phyloP scores from a whole-genome alignment of 2,888 invertebrate species.

The Caradrina kadenii region DNA sequence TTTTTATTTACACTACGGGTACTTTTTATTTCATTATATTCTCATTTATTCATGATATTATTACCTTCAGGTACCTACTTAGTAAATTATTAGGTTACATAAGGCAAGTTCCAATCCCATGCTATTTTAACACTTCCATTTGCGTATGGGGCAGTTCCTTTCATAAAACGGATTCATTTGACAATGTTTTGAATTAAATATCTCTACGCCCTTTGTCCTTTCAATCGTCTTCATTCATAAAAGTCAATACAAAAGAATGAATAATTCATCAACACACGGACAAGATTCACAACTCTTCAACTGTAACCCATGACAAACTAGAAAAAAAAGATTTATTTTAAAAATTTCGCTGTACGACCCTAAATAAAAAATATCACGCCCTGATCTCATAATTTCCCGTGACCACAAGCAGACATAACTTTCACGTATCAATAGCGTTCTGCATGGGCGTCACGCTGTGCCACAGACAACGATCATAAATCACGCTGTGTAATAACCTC shows the following conservation, averaged over 20 bases:
- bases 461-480: slow-evolving; percentile 70
- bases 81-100: too few species aligned
- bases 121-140: too few species aligned
- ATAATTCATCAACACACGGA: slow-evolving; percentile 21
- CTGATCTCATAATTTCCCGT: slow-evolving; percentile 29
- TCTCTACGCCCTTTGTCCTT: not conserved
- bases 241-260: slow-evolving; percentile 14
- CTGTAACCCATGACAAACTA: slow-evolving; percentile 7
- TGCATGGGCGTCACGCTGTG: slow-evolving; percentile 65
- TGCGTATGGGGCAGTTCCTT: too few species aligned
- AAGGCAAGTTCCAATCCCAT: too few species aligned
- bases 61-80: too few species aligned
- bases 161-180: too few species aligned
- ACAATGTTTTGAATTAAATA: not conserved
- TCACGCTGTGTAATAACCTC: slow-evolving; percentile 62
- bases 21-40: too few species aligned
- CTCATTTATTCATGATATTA: too few species aligned
- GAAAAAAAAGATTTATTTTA: not conserved
- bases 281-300: slow-evolving; percentile 12
- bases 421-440: slow-evolving; percentile 61
- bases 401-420: slow-evolving; percentile 39
- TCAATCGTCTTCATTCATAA: not conserved
- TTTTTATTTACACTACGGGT: too few species aligned
- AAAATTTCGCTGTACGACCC: slow-evolving; percentile 5
- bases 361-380: slow-evolving; percentile 31